phyloP scores from a whole-genome alignment of 2,888 invertebrate genomes.

The Drosophila robusta region DNA sequence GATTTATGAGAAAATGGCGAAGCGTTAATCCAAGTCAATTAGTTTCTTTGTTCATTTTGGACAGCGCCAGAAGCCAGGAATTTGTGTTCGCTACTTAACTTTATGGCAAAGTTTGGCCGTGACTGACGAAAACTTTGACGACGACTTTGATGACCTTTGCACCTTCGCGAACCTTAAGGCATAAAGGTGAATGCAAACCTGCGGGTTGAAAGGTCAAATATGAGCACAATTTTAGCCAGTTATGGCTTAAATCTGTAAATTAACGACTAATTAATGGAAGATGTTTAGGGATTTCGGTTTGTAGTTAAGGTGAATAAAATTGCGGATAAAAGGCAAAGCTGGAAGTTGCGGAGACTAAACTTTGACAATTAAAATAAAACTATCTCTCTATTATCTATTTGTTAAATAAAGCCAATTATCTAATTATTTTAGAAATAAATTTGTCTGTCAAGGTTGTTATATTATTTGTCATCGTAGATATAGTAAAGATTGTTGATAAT shows the following conservation, averaged over 20 bases:
- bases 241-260: slow-evolving; percentile 40
- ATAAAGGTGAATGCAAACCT: slow-evolving; percentile 41
- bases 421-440: too few relatives aligned
- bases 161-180: slow-evolving; percentile 32
- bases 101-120: slow-evolving; percentile 63
- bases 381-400: too few relatives aligned
- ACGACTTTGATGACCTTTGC: slow-evolving; percentile 56
- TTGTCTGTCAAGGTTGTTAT: too few relatives aligned
- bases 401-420: too few relatives aligned
- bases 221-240: slow-evolving; percentile 26
- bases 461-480: too few relatives aligned
- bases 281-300: neutral
- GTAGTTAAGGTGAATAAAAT: neutral
- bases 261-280: slow-evolving; percentile 31
- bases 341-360: too few relatives aligned
- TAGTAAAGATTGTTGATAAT: too few relatives aligned
- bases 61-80: slow-evolving; percentile 43
- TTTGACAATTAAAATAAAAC: too few relatives aligned
- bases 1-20: slow-evolving; percentile 68
- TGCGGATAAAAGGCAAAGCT: too few relatives aligned
- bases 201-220: slow-evolving; percentile 48
- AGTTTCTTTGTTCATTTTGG: slow-evolving; percentile 76
- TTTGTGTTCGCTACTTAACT: slow-evolving; percentile 67
- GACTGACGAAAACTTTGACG: slow-evolving; percentile 54
- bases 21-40: slow-evolving; percentile 81